These are phyloP conservation scores for Xestia sexstrigata DNA, from an alignment of 2,888 invertebrate genomes.

Conservation along the genomic window DNA sequence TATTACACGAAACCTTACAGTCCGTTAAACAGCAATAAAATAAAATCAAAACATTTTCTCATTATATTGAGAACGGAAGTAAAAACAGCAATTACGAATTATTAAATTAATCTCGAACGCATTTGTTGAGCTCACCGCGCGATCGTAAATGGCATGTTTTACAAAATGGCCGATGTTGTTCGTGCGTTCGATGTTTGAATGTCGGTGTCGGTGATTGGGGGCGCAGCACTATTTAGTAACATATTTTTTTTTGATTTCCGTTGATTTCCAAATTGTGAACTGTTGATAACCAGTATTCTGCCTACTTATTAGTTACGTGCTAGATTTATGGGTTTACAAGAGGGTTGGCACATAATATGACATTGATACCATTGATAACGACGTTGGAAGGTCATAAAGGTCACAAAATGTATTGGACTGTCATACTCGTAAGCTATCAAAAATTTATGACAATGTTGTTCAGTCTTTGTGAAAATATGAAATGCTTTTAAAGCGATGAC, in stretches of 20 bases:
- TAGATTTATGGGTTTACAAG: background rate
- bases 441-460: background rate
- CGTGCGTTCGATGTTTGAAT: conserved; percentile 63
- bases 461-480: background rate
- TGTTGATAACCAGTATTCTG: background rate
- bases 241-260: background rate
- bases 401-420: background rate
- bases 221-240: conserved; percentile 52
- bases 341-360: background rate
- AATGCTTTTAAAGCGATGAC: background rate
- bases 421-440: background rate
- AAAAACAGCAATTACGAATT: conserved; percentile 82
- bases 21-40: conserved; percentile 70
- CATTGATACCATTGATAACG: background rate
- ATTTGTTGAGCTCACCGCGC: conserved; percentile 71
- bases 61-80: conserved; percentile 79
- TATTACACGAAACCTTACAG: conserved; percentile 63
- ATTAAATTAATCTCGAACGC: conserved; percentile 80
- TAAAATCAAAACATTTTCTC: conserved; percentile 77
- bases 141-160: conserved; percentile 79
- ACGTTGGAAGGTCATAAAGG: background rate
- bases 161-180: conserved; percentile 70
- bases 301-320: background rate
- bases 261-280: conserved; percentile 8
- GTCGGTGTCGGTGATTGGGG: conserved; percentile 58